Evolutionary conservation across 2,888 invertebrate genomes (phyloP), one percentile per base, ranked within the genome.

Genomic region (Catotricha subobsoleta): DNA sequence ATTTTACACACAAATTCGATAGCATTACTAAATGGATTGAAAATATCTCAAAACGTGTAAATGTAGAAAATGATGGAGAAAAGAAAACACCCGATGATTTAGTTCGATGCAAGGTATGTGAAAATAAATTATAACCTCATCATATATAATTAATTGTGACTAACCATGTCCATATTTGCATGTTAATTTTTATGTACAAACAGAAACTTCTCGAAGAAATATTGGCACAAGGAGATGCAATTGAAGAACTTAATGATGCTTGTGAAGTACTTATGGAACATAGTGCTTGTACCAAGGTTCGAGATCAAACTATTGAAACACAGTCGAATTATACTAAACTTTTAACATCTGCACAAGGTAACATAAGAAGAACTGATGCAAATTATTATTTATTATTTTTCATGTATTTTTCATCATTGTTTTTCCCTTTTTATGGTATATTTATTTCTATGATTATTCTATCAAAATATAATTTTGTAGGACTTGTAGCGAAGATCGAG

Each of bases 181-280:
- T 10, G 25, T 13, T 25, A 25, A 36, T 15, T 35, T 55, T 53
- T 38, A 18, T 29, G 16, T 31, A 29, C 18, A 18, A 27, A 36
- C 58, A 72, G 72, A 71, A 70, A 54, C 64, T 90, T 5, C 65
- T 87, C 18, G 69, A 77, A 13, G 83, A 86, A 62, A 80, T 87
- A 2, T 59, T 78, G 39, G 69, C 71, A 20, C 75, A 83, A 50
- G 86, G 86, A 58, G 73, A 76, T 19, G 69, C 76, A 15, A 66
- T 90, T 47, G 88, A 90, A 65, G 80, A 81, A 55, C 63, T 91
- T 1, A 84, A 83, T 52, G 90, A 90, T 54, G 72, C 79, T 50
- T 90, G 88, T 55, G 90, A 90, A 60, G 69, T 77, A 38, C 65
- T 91, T 0, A 80, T 88, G 76, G 88, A 88, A 56, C 71, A 81